Conservation (phyloP, 2,888 invertebrate genomes). For the Aromia moschata region DNA sequence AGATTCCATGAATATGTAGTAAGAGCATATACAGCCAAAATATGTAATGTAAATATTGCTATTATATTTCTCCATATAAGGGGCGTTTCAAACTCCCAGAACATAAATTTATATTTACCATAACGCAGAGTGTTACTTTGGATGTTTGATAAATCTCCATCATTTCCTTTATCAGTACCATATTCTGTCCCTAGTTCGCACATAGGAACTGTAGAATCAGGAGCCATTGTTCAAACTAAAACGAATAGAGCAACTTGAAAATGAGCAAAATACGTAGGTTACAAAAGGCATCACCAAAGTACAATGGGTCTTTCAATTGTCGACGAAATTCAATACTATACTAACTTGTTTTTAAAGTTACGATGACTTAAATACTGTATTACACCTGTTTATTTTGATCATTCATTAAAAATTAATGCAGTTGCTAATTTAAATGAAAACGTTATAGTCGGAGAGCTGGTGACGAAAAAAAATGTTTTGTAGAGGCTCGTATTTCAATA, state of each 20-base stretch:
- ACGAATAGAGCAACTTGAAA: background rate
- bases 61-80: background rate
- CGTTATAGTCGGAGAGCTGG: too few relatives aligned
- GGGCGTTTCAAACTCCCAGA: background rate
- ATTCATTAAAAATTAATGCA: too few relatives aligned
- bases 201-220: background rate
- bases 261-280: background rate
- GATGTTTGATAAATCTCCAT: background rate
- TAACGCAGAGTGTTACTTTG: background rate
- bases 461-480: too few relatives aligned
- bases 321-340: too few relatives aligned
- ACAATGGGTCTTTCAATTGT: too few relatives aligned
- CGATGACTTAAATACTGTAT: too few relatives aligned
- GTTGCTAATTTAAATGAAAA: too few relatives aligned
- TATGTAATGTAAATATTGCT: background rate
- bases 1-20: background rate
- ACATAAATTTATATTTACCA: background rate
- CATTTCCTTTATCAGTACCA: background rate
- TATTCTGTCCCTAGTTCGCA: background rate
- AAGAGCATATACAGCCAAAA: background rate
- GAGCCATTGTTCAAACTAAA: background rate
- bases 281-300: too few relatives aligned
- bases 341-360: too few relatives aligned
- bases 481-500: too few relatives aligned
- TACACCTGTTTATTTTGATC: background rate